Conservation (phyloP, 2,113 vertebrate genomes). For the Semnornis frantzii region DNA sequence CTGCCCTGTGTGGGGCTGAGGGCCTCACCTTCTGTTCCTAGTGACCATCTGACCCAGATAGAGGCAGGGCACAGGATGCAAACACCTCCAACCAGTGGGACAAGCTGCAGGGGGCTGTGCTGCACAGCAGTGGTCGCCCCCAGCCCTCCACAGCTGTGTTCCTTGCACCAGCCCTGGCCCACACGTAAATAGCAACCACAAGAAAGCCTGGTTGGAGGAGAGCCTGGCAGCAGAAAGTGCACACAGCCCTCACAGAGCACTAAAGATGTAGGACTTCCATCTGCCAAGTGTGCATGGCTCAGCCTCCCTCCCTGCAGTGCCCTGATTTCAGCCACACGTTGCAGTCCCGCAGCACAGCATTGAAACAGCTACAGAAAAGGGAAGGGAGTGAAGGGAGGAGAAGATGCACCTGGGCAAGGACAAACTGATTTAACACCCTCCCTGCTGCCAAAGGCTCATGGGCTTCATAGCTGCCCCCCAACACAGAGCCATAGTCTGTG, state of each 20-base stretch:
- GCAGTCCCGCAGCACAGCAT: accelerated
- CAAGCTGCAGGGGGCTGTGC: not conserved
- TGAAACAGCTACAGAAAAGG: not conserved
- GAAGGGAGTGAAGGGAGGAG: not conserved
- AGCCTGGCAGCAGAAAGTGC: not conserved
- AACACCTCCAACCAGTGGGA: not conserved
- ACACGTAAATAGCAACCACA: not conserved
- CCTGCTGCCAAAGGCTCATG: not conserved
- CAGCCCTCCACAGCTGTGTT: not conserved
- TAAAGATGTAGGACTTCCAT: not conserved
- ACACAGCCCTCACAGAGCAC: not conserved
- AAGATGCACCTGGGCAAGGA: not conserved
- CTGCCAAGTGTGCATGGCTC: not conserved
- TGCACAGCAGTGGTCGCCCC: not conserved
- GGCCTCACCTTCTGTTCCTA: not conserved
- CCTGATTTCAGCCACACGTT: not conserved
- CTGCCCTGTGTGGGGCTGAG: not conserved
- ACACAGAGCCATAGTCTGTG: not conserved
- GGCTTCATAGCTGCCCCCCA: not conserved
- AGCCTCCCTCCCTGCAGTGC: not conserved
- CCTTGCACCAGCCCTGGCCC: not conserved
- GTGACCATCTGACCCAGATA: not conserved
- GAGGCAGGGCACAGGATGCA: not conserved
- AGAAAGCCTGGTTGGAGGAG: not conserved
- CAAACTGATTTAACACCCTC: not conserved